Evolutionary conservation across 2,113 vertebrate species (phyloP).

Genomic region (Synodontis membranacea): DNA sequence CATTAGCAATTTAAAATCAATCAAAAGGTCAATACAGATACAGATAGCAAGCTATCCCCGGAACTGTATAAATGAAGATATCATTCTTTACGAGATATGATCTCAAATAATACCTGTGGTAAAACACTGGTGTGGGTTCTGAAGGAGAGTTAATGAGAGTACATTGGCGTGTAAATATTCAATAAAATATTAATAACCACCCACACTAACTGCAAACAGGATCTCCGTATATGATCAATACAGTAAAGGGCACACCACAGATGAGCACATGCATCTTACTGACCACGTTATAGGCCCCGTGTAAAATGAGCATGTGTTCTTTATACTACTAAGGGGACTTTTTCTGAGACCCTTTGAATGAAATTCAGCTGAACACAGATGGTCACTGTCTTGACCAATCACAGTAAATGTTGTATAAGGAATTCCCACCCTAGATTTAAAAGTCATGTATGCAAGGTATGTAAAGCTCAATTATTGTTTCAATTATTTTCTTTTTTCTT

Average conservation of each 20-base stretch:
- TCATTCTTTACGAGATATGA: neutral
- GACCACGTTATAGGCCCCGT: neutral
- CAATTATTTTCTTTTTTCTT: neutral
- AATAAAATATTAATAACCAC: slow-evolving; percentile 36
- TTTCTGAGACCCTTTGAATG: neutral
- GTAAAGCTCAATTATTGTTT: neutral
- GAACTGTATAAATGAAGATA: neutral
- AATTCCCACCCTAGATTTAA: neutral
- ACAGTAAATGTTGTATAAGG: slow-evolving; percentile 6
- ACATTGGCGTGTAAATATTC: slow-evolving; percentile 33
- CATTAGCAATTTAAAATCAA: slow-evolving; percentile 30
- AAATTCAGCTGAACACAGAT: slow-evolving; percentile 2
- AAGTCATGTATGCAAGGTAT: neutral
- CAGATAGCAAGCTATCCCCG: neutral
- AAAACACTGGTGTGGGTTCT: slow-evolving; percentile 1
- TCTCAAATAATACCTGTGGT: neutral
- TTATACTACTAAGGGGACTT: neutral
- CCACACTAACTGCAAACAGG: slow-evolving; percentile 17
- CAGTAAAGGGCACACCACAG: neutral
- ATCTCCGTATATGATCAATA: neutral
- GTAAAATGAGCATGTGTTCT: neutral
- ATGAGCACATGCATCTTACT: neutral
- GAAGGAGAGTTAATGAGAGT: neutral
- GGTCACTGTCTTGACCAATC: neutral
- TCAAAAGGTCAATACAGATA: neutral